Base-by-base conservation (phyloP, 2,888 invertebrate species). In the Pheosia gnoma region DNA sequence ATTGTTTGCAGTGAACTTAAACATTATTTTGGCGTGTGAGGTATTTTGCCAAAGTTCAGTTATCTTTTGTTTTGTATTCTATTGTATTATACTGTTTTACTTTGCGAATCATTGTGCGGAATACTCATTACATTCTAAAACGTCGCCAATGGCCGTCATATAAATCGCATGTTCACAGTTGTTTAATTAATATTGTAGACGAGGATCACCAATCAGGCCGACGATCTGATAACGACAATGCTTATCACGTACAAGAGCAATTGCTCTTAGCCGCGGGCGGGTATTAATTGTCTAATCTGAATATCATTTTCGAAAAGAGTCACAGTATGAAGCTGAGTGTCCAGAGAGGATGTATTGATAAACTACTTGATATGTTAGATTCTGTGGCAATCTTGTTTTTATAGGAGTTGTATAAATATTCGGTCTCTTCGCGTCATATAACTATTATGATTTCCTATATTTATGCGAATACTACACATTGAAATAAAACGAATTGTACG, bases 281-380 rank as follows among this genome's bases (percentile, higher is more conserved):
- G 56, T 56, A 13, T 56, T 56, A 56, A 56, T 56, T 56, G 56
- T 41, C 39, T 56, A 13, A 56, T 56, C 56, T 56, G 41, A 56
- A 56, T 56, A 56, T 37, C 38, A 54, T 56, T 56, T 56, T 56
- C 56, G 7, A 13, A 37, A 3, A 38, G n/a, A 11, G 54, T n/a
- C 9, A 9, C 37, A 8, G 38, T n/a, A 25, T 43, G 10, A 43
- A 43, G 8, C 8, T 52, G 11, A 41, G 41, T 25, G 25, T 6
- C 0, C 9, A 37, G 53, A 53, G 3, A 36, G 36, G 36, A 52
- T 52, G 52, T 52, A 8, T 52, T 52, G 52, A 3, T 49, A 5
- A 49, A 49, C 8, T 52, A 52, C 52, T 36, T 52, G 52, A 52
- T 36, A 52, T 37, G 53, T 53, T 53, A 38, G 9, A 53, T 53